Conservation (phyloP, 2,888 invertebrate species). For the Electrophaes corylata region DNA sequence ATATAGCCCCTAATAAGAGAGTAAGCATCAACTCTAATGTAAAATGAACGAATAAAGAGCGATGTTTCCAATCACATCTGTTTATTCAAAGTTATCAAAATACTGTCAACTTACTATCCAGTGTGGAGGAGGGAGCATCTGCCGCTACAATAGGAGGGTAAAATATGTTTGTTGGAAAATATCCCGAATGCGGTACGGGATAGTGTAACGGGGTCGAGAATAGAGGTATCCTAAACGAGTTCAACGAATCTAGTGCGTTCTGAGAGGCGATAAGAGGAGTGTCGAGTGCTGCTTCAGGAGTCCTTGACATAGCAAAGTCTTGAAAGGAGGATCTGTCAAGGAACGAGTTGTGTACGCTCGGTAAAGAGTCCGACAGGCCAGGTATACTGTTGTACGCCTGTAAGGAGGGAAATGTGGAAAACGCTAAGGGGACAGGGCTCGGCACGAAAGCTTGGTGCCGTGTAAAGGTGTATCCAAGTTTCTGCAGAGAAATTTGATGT, state of each 20-base stretch:
- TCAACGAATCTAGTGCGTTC: constrained; percentile 49
- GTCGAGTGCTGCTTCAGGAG: constrained; percentile 58
- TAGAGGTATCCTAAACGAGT: constrained; percentile 70
- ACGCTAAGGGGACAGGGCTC: constrained; percentile 51
- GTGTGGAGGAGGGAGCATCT: constrained; percentile 54
- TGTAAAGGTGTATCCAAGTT: constrained; percentile 74
- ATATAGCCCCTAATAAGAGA: too few species aligned
- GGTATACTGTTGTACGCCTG: constrained; percentile 56
- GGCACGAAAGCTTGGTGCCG: constrained; percentile 60
- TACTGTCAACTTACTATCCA: constrained; percentile 55
- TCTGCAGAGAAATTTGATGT: constrained; percentile 75
- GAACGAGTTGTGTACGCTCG: constrained; percentile 54
- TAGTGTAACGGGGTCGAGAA: constrained; percentile 69
- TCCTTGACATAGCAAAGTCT: constrained; percentile 55
- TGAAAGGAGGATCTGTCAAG: constrained; percentile 61
- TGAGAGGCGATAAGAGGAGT: constrained; percentile 56
- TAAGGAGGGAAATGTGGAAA: constrained; percentile 61
- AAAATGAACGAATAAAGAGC: too few species aligned
- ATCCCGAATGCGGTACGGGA: constrained; percentile 66
- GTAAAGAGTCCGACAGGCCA: constrained; percentile 49
- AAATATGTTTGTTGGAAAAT: constrained; percentile 75
- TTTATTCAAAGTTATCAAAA: not conserved
- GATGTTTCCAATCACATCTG: too few species aligned
- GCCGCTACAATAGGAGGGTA: constrained; percentile 66
- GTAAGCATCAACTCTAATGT: too few species aligned